phyloP scores from a whole-genome alignment of 2,797 vertebrate species.

The Pseudocheirus occidentalis region DNA sequence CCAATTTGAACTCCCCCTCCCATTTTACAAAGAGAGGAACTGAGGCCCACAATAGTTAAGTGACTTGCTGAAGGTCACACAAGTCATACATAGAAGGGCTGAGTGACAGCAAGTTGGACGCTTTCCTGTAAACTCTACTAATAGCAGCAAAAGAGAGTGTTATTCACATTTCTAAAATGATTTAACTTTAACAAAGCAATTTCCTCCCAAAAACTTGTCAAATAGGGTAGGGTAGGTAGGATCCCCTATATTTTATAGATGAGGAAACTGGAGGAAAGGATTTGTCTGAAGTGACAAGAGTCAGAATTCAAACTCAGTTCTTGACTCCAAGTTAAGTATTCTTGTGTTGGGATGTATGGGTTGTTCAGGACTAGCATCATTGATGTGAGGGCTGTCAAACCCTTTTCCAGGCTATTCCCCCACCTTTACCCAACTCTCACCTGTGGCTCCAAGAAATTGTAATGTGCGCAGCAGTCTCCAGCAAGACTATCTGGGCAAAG shows the following conservation, averaged over 20 bases:
- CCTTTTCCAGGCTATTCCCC: too few relatives aligned
- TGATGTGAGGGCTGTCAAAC: too few relatives aligned
- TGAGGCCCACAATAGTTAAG: neutral
- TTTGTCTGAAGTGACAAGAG: neutral
- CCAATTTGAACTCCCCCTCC: neutral
- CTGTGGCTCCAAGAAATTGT: too few relatives aligned
- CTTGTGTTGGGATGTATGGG: neutral
- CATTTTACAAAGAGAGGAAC: neutral
- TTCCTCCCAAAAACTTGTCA: neutral
- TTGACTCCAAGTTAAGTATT: neutral
- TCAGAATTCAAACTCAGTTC: neutral
- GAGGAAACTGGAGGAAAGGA: neutral
- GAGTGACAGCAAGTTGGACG: neutral
- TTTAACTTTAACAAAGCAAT: neutral
- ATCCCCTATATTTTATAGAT: neutral
- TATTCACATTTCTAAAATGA: neutral
- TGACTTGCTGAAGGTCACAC: neutral
- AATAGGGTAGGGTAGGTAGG: neutral
- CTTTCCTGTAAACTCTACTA: neutral
- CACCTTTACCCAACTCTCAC: too few relatives aligned
- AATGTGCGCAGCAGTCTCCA: too few relatives aligned
- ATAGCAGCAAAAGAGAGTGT: neutral
- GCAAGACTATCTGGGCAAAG: too few relatives aligned
- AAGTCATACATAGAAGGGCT: neutral
- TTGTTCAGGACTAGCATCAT: too few relatives aligned